A percentile compares a stretch with the other conserved stretches of the same genome.
Conservation (phyloP, 2,888 invertebrate genomes). For the Xestoiulus laeticollis region DNA sequence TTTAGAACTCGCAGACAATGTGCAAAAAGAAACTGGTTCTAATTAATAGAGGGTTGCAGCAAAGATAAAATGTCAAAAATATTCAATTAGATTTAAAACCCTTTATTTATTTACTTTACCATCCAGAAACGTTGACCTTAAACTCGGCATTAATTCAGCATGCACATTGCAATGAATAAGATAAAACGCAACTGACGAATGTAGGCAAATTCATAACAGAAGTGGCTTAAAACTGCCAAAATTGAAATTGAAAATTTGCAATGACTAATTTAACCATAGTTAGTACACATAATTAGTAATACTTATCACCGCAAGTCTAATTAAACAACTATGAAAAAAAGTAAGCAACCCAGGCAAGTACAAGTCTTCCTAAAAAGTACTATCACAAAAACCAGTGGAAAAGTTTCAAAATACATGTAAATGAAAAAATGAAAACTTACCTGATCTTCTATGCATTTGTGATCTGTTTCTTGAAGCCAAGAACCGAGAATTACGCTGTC, state of each 20-base stretch:
- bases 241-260: neutral
- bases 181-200: no score
- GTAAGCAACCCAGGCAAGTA: neutral
- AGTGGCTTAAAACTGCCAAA: neutral
- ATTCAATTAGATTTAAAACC: no score
- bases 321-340: neutral
- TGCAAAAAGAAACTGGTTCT: no score
- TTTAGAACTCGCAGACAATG: no score
- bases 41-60: no score
- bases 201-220: neutral
- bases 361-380: neutral
- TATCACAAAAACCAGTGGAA: neutral
- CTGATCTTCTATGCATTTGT: conserved; percentile 96
- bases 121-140: no score
- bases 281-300: neutral
- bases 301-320: neutral
- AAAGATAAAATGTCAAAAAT: no score
- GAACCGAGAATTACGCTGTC: conserved; percentile 92
- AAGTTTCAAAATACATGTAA: neutral
- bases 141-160: no score
- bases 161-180: neutral
- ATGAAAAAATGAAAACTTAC: conserved; percentile 66
- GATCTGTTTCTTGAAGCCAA: conserved; percentile 96
- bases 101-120: no score
- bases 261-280: neutral